Base-by-base conservation (phyloP, 1,140 invertebrate species). In the Trissolcus basalis region DNA sequence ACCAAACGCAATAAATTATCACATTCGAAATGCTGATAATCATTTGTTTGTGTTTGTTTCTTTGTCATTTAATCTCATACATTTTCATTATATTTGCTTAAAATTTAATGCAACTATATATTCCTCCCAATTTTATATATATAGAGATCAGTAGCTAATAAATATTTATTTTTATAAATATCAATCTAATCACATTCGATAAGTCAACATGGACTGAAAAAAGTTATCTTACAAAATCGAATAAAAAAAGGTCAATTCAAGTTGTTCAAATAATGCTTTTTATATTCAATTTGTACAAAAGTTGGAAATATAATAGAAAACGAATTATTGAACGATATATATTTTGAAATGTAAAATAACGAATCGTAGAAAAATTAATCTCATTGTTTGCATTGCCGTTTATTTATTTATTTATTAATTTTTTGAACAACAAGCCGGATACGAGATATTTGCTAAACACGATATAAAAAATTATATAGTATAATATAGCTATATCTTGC, bases 381-480 rank as follows among this genome's bases (percentile, higher is more conserved):
- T n/a, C n/a, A 35, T 35, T 35, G 33, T 35, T 10, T n/a, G n/a
- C 36, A 39, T 39, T 39, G 43, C 13, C n/a, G 2, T 39, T n/a
- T n/a, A 11, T 39, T 39, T 39, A 39, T 39, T 39, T 39, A 39
- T 39, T 11, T n/a, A n/a, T n/a, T n/a, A n/a, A n/a, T n/a, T 39
- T 39, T 9, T 2, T 39, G 2, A 11, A 11, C 43, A 60, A 69
- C 73, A 65, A 70, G 59, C 54, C 65, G 69, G 65, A 70, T 65
- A 56, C 61, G 69, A 65, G 59, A 65, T 49, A 53, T 53, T 61
- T 35, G 73, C 60, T 67, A 70, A 74, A 77, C 73, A 67, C 67
- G 32, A 69, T 67, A 77, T 60, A 77, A 67, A 71, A 77, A 76
- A 76, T 65, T 69, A 61, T 77, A 13, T 3, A 4, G 47, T 77